These are phyloP conservation scores for Hypothenemus hampei DNA, from an alignment of 1,140 invertebrate species.

Conservation along the genomic window DNA sequence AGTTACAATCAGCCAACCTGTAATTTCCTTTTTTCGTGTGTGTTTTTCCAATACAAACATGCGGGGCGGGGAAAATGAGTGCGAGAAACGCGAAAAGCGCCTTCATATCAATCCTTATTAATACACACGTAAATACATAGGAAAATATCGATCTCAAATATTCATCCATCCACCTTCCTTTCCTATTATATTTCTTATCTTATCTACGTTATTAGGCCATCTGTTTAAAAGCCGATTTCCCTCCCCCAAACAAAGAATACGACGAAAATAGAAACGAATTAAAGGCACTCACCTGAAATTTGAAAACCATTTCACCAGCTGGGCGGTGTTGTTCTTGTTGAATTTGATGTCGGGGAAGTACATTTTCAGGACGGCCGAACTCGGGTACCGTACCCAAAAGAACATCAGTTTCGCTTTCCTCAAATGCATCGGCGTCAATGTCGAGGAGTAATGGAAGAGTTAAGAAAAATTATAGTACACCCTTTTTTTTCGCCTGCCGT, in stretches of 20 bases:
- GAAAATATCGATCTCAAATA: too few species aligned
- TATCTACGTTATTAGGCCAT: not conserved
- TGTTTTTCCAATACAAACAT: not conserved
- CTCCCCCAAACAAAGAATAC: not conserved
- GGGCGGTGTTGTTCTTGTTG: slow-evolving; percentile 99
- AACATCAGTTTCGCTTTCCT: slow-evolving; percentile 99
- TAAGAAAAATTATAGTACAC: slow-evolving; percentile 57
- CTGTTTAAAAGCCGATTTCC: not conserved
- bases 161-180: too few species aligned
- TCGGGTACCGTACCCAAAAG: slow-evolving; percentile 99
- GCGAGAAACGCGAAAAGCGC: slow-evolving; percentile 10
- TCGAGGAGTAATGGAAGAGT: slow-evolving; percentile 84
- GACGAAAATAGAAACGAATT: not conserved
- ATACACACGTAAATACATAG: not conserved
- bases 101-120: not conserved
- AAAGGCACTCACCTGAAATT: slow-evolving; percentile 89
- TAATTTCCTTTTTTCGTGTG: slow-evolving; percentile 7
- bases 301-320: slow-evolving; percentile 99
- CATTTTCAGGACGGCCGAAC: slow-evolving; percentile 96
- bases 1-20: slow-evolving; percentile 11
- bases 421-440: slow-evolving; percentile 98
- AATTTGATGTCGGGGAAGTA: slow-evolving; percentile 99
- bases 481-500: too few species aligned
- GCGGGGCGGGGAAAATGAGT: too few species aligned
- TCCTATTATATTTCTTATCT: slow-evolving; percentile 17